Percentiles rank a stretch among this genome's conserved stretches.
Conservation (phyloP, 2,113 vertebrate species). For the Dromas ardeola region DNA sequence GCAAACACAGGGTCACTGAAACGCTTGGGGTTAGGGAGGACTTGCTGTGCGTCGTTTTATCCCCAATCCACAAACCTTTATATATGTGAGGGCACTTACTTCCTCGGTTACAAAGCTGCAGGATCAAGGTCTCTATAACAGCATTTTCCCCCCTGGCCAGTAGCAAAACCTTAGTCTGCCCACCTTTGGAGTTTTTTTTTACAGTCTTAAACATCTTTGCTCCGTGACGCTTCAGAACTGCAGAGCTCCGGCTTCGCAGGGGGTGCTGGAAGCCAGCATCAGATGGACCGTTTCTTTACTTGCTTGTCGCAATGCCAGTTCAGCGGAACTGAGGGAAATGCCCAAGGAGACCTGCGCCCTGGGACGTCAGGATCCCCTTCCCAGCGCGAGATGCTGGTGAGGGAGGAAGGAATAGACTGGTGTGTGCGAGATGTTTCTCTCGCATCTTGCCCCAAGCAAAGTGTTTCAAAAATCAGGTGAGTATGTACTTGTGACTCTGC, state of each 20-base stretch:
- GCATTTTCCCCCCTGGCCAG: neutral
- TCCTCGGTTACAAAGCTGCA: neutral
- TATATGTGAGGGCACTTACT: neutral
- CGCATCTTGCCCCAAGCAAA: neutral
- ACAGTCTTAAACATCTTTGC: neutral
- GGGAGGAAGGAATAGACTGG: neutral
- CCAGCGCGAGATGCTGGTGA: neutral
- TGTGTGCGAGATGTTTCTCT: neutral
- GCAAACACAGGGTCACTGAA: neutral
- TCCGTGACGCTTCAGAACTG: neutral
- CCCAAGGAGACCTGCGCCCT: neutral
- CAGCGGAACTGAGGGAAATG: neutral
- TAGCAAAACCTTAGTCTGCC: neutral
- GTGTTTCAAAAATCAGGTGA: constrained; percentile 14
- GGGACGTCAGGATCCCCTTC: neutral
- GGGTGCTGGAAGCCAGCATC: neutral
- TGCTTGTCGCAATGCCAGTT: neutral
- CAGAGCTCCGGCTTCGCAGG: neutral
- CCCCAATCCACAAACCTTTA: neutral
- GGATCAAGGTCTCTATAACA: neutral
- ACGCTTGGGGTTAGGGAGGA: neutral
- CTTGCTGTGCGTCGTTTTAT: neutral
- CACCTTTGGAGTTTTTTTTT: neutral
- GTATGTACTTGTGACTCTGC: neutral
- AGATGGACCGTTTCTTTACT: neutral